These are phyloP conservation scores for Chrysomela aeneicollis DNA, from an alignment of 2,888 invertebrate species.

Conservation along the genomic window DNA sequence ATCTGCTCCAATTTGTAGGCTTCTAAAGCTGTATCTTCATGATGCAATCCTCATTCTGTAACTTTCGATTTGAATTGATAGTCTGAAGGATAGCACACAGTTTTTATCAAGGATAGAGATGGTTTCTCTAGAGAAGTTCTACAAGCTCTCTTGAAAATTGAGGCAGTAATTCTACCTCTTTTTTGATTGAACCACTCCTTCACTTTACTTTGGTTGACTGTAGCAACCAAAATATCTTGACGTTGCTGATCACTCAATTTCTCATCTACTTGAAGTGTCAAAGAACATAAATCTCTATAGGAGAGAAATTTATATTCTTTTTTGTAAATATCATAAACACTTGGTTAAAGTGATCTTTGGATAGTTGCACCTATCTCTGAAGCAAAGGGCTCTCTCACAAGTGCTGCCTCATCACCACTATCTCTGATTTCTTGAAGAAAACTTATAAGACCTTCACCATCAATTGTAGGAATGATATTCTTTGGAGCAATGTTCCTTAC, in stretches of 20 bases:
- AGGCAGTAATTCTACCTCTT: too few relatives aligned
- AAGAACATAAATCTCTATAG: slow-evolving; percentile 2
- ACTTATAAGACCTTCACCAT: slow-evolving; percentile 5
- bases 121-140: too few relatives aligned
- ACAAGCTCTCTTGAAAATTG: too few relatives aligned
- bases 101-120: too few relatives aligned
- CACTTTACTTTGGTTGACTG: too few relatives aligned
- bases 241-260: neutral
- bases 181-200: too few relatives aligned
- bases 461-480: slow-evolving; percentile 7
- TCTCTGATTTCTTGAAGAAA: slow-evolving; percentile 6
- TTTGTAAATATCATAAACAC: slow-evolving; percentile 14
- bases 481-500: neutral
- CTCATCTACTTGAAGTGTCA: slow-evolving; percentile 1
- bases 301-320: slow-evolving; percentile 12
- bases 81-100: neutral
- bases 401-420: slow-evolving; percentile 17
- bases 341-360: slow-evolving; percentile 1
- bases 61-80: neutral
- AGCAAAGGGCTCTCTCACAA: slow-evolving; percentile 13
- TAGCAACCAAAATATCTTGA: slow-evolving; percentile 1
- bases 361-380: neutral
- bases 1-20: too few relatives aligned
- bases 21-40: neutral
- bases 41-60: neutral